A percentile compares a stretch with the other conserved stretches of the same genome.
Conservation (phyloP, 2,797 vertebrate genomes). For the Myotis pilosus region DNA sequence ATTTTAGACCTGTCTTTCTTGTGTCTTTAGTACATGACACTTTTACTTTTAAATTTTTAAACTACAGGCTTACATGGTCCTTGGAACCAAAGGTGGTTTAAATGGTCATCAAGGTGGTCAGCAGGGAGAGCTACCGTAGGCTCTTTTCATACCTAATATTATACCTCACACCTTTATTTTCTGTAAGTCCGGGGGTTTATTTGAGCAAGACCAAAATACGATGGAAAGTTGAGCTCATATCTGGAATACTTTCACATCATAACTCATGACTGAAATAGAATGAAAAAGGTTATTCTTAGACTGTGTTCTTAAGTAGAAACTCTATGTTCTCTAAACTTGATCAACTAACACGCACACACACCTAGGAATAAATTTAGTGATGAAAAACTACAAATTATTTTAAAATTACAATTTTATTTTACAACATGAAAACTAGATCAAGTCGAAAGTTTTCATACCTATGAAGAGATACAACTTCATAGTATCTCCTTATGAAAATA, state of each 20-base stretch:
- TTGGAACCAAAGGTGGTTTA: constrained; percentile 42
- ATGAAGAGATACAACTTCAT: neutral
- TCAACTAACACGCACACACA: neutral
- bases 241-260: constrained; percentile 11
- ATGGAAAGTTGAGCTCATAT: neutral
- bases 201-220: neutral
- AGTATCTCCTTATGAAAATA: neutral
- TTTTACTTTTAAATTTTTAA: neutral
- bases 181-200: neutral
- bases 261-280: neutral
- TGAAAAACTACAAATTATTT: neutral
- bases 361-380: neutral
- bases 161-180: neutral
- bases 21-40: neutral
- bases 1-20: neutral
- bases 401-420: neutral
- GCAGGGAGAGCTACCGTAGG: neutral
- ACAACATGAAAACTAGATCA: neutral
- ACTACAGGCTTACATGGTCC: neutral
- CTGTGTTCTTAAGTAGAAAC: neutral
- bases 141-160: neutral
- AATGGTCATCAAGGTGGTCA: neutral
- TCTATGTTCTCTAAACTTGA: neutral
- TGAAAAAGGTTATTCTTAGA: constrained; percentile 31
- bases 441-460: neutral